Conservation (phyloP, 2,113 vertebrate genomes). For the Salminus brasiliensis region DNA sequence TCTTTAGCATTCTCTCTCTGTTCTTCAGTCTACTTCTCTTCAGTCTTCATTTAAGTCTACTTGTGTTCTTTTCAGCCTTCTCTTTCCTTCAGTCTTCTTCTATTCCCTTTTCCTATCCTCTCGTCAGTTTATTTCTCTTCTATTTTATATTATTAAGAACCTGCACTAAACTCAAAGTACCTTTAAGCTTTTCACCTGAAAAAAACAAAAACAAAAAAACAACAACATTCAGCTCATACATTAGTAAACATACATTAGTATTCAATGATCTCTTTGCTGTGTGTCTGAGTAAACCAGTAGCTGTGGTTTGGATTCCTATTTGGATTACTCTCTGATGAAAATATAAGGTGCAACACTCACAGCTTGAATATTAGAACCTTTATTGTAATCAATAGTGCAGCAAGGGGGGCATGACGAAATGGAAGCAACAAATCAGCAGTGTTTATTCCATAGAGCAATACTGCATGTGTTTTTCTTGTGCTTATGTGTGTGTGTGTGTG, state of each 20-base stretch:
- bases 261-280: not conserved
- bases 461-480: constrained; percentile 65
- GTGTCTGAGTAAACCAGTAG: not conserved
- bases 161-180: too few species aligned
- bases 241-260: not conserved
- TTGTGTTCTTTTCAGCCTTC: too few species aligned
- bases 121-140: too few species aligned
- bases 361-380: constrained; percentile 41
- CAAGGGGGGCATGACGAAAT: constrained; percentile 66
- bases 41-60: too few species aligned
- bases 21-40: too few species aligned
- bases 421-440: constrained; percentile 83
- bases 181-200: not conserved
- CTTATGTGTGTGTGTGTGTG: constrained; percentile 65
- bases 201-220: too few species aligned
- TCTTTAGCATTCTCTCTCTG: too few species aligned
- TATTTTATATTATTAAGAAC: too few species aligned
- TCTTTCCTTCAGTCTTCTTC: too few species aligned
- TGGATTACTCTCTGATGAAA: constrained; percentile 4
- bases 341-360: not conserved
- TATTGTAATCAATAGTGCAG: constrained; percentile 46
- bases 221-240: too few species aligned
- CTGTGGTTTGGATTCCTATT: not conserved
- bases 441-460: constrained; percentile 80
- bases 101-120: too few species aligned